Conservation (phyloP, 1,140 invertebrate species). For the Lordiphosa stackelbergi region DNA sequence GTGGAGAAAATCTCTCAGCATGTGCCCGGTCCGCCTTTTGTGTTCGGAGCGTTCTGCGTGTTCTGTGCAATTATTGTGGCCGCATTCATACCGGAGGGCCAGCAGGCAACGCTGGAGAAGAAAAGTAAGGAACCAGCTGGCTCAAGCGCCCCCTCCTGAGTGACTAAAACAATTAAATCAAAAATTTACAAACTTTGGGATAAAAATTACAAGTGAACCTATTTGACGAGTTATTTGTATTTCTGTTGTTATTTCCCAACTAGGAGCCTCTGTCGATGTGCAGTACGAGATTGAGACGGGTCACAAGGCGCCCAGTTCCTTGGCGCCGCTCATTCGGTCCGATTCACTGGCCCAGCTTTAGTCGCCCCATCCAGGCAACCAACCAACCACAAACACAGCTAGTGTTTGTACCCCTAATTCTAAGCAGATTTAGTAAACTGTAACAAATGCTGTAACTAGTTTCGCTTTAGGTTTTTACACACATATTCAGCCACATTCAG, state of each 20-base stretch:
- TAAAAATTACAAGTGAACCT: neutral
- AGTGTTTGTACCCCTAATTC: conserved; percentile 46
- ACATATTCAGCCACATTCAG: conserved; percentile 21
- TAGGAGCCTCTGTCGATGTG: conserved; percentile 85
- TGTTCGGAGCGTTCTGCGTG: conserved; percentile 97
- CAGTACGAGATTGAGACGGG: conserved; percentile 87
- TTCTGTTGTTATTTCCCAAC: conserved; percentile 25
- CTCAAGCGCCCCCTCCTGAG: neutral
- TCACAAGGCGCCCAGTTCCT: conserved; percentile 85
- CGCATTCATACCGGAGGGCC: conserved; percentile 91
- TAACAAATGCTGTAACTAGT: conserved; percentile 69
- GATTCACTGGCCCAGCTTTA: conserved; percentile 85
- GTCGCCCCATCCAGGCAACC: conserved; percentile 38
- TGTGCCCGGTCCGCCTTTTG: conserved; percentile 99
- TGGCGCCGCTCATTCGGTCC: conserved; percentile 88
- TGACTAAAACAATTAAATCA: conserved; percentile 3
- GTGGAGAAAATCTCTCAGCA: conserved; percentile 80
- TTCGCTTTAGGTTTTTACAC: conserved; percentile 52
- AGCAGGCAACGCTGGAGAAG: conserved; percentile 78
- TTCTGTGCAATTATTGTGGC: conserved; percentile 95
- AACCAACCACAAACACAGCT: conserved; percentile 27
- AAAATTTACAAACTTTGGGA: conserved; percentile 1
- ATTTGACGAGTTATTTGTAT: neutral
- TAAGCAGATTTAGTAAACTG: conserved; percentile 45
- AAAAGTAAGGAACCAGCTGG: conserved; percentile 59